phyloP scores from a whole-genome alignment of 2,113 vertebrate genomes.

The Neogale vison region DNA sequence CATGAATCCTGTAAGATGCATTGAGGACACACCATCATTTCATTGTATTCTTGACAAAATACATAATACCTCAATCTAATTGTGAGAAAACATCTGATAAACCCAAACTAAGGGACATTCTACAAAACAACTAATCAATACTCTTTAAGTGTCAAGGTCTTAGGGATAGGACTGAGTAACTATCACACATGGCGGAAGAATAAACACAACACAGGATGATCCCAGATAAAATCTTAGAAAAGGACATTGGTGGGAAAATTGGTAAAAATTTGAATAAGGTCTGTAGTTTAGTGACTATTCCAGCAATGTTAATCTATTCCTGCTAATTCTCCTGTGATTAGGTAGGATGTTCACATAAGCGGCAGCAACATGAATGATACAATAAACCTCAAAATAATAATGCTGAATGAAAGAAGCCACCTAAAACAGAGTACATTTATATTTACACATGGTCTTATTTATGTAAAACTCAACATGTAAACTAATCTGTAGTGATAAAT shows the following conservation, averaged over 20 bases:
- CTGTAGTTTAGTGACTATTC: neutral
- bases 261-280: neutral
- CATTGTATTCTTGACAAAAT: neutral
- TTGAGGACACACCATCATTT: neutral
- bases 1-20: neutral
- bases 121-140: neutral
- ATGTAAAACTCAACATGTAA: neutral
- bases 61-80: neutral
- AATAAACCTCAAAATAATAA: slow-evolving; percentile 24
- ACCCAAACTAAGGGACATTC: neutral
- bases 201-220: neutral
- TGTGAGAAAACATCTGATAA: neutral
- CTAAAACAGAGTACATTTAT: neutral
- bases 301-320: neutral
- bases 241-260: neutral
- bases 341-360: neutral
- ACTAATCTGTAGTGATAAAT: neutral
- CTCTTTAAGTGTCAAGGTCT: neutral
- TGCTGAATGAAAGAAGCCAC: neutral
- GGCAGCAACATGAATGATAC: neutral
- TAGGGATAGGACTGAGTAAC: neutral
- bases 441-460: neutral
- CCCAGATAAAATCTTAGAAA: neutral
- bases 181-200: neutral
- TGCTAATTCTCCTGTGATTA: neutral